Evolutionary conservation across 2,797 vertebrate species (phyloP).

Genomic region (Hapalemur alaotrensis): DNA sequence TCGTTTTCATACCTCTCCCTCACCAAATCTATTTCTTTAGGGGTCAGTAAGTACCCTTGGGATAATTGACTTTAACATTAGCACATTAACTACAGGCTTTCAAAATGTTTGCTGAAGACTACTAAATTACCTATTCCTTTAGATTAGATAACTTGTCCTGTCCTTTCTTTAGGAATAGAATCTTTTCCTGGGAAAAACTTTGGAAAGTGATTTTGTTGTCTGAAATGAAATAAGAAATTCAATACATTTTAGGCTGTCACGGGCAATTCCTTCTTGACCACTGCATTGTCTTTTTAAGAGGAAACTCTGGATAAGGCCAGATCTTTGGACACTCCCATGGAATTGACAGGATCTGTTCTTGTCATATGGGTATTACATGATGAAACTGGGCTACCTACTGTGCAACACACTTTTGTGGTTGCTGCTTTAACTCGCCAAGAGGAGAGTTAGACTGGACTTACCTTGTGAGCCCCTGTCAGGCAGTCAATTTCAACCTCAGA

Average conservation of each 20-base stretch:
- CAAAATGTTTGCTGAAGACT: neutral
- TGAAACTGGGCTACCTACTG: neutral
- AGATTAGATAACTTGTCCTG: neutral
- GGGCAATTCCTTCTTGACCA: neutral
- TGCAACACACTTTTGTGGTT: neutral
- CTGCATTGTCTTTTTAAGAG: neutral
- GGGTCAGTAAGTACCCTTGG: neutral
- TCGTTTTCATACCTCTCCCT: neutral
- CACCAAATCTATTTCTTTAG: neutral
- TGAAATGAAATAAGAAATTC: neutral
- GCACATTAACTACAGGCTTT: neutral
- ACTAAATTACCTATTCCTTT: neutral
- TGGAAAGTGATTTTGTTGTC: neutral
- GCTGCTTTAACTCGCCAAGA: neutral
- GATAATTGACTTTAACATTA: neutral
- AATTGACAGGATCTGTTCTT: neutral
- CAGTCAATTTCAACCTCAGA: slow-evolving; percentile 93
- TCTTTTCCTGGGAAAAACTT: neutral
- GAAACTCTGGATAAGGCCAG: neutral
- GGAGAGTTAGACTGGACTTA: slow-evolving; percentile 66
- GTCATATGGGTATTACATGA: neutral
- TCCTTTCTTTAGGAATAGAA: neutral
- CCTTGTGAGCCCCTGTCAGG: slow-evolving; percentile 93
- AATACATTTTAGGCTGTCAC: neutral
- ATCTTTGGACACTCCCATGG: neutral